Conservation (phyloP, 2,797 vertebrate species). For the Pipistrellus nathusii region DNA sequence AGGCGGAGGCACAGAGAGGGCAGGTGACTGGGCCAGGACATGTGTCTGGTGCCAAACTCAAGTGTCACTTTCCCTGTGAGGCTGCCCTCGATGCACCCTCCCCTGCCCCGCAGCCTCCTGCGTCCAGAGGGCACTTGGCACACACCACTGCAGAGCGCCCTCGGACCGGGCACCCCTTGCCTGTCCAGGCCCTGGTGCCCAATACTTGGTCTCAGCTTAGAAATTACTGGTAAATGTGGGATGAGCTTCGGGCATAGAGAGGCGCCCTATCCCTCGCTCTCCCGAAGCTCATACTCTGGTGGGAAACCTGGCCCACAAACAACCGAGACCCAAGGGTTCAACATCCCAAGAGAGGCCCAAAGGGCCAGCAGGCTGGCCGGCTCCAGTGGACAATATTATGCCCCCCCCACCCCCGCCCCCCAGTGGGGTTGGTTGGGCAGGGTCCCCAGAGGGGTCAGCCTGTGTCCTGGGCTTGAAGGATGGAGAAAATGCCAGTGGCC, state of each 20-base stretch:
- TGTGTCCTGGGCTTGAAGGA: neutral
- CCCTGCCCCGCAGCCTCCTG: neutral
- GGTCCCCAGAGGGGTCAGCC: neutral
- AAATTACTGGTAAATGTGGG: neutral
- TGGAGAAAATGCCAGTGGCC: neutral
- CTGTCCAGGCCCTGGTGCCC: neutral
- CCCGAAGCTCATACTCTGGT: neutral
- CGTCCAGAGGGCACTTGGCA: neutral
- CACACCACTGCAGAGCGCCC: neutral
- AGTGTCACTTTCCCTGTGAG: neutral
- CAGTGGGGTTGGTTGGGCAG: fast-evolving
- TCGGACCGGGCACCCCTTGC: neutral
- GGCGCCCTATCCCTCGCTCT: neutral
- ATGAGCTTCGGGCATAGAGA: neutral
- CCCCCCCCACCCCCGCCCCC: neutral
- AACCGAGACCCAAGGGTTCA: neutral
- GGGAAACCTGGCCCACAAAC: neutral
- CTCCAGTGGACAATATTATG: fast-evolving
- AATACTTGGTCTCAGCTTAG: neutral
- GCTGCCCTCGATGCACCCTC: neutral
- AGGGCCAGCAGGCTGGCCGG: neutral
- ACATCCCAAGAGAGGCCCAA: neutral
- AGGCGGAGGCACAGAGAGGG: neutral
- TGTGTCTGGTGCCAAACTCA: neutral
- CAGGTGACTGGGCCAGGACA: neutral